These are phyloP conservation scores for Leptoteleia sp. DNA, from an alignment of 1,140 invertebrate genomes.

Conservation along the genomic window DNA sequence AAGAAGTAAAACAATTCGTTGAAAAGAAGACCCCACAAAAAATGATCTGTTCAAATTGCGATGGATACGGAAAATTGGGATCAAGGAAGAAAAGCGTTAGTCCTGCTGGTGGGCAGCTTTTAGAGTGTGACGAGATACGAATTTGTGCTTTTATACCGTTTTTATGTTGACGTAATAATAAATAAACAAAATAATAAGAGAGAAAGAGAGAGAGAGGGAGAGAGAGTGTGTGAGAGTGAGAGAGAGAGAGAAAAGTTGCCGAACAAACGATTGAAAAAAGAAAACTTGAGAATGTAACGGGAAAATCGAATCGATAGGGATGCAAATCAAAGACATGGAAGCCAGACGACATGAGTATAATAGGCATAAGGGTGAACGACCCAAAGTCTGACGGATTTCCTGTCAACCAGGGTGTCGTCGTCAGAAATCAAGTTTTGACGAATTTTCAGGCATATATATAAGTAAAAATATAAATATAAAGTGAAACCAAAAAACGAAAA, in stretches of 20 bases:
- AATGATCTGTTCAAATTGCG: no score
- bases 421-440: slow-evolving; percentile 49
- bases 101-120: slow-evolving; percentile 68
- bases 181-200: slow-evolving; percentile 4
- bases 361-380: slow-evolving; percentile 18
- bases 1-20: neutral
- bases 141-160: slow-evolving; percentile 63
- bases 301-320: no score
- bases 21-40: no score
- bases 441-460: slow-evolving; percentile 60
- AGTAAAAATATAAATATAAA: slow-evolving; percentile 51
- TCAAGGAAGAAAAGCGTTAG: slow-evolving; percentile 55
- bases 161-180: slow-evolving; percentile 47
- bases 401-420: slow-evolving; percentile 38
- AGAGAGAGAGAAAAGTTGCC: no score
- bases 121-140: slow-evolving; percentile 56
- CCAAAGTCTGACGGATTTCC: slow-evolving; percentile 40
- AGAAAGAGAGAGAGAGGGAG: slow-evolving; percentile 13
- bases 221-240: no score
- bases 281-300: slow-evolving; percentile 2
- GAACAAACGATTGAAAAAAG: no score
- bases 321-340: slow-evolving; percentile 37
- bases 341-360: slow-evolving; percentile 24
- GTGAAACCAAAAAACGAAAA: slow-evolving; percentile 44
- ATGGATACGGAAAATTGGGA: slow-evolving; percentile 41